Evolutionary conservation across 1,140 invertebrate genomes (phyloP), one percentile per base, ranked within the genome.

Genomic region (Drosophila mauritiana): DNA sequence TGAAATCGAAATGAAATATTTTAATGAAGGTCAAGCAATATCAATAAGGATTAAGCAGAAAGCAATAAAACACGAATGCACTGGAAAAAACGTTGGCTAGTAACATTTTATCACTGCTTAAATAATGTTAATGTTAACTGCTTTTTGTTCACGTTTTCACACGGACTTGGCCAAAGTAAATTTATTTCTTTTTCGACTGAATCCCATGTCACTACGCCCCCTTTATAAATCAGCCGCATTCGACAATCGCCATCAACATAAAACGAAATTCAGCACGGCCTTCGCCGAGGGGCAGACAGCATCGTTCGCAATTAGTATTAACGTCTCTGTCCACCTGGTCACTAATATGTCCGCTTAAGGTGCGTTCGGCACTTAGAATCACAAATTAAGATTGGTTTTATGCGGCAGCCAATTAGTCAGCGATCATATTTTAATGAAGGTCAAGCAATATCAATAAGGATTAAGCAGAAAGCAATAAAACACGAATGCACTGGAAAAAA

Each of bases 221-320:
- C 65, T 34, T 37, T 65, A 70, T 70, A 72, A 49, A 70, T 72
- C 64, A 51, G 25, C 65, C 10, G 52, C 68, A 25, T 55, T 68
- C 67, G 64, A 69, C 62, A 68, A 37, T 68, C 64, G 40, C 54
- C 58, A 65, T 70, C 67, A 39, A 13, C 81, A 69, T 59, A 52
- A 52, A 78, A 59, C 57, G 58, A 52, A 54, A 74, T 70, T 82
- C 59, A 67, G 80, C 59, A 43, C 27, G 69, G 53, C 59, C 80
- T 82, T 84, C 55, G 63, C 57, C 65, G 68, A 49, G 72, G 65
- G 80, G 55, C 80, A 56, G 39, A 73, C 75, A 74, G 10, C 51
- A 25, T 70, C 64, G 43, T 40, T 15, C 20, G 51, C 52, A 72
- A 72, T 72, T 72, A 57, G 68, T 49, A 20, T 56, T 7, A 40